Percentiles rank a stretch among this genome's conserved stretches.
Evolutionary conservation across 2,797 vertebrate species (phyloP).

Genomic region (Acridotheres tristis): DNA sequence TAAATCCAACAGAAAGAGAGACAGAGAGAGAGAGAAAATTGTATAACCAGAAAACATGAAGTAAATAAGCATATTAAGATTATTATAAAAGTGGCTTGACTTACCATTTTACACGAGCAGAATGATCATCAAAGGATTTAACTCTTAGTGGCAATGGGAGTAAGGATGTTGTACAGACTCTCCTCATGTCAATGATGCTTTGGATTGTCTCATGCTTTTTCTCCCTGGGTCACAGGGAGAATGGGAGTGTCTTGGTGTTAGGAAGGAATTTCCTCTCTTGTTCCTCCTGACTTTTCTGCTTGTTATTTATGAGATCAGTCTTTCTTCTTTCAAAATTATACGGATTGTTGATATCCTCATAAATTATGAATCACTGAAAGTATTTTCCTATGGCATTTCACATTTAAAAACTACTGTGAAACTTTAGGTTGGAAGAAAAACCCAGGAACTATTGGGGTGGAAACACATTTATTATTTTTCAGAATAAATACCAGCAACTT

Average conservation of each 20-base stretch:
- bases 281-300: neutral
- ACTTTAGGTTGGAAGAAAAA: neutral
- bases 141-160: neutral
- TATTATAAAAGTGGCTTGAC: neutral
- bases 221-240: neutral
- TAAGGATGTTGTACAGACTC: neutral
- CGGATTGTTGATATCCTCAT: neutral
- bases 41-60: neutral
- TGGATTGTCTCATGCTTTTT: neutral
- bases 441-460: neutral
- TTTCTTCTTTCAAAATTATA: neutral
- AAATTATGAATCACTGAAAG: neutral
- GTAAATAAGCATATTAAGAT: neutral
- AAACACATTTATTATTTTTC: neutral
- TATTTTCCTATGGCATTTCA: neutral
- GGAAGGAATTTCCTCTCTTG: neutral
- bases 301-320: neutral
- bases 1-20: neutral
- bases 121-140: neutral
- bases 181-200: neutral
- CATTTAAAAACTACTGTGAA: neutral
- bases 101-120: slow-evolving; percentile 3
- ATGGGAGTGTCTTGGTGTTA: neutral
- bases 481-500: neutral
- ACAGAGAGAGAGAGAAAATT: neutral